Evolutionary conservation across 1,140 invertebrate genomes (phyloP).

Genomic region (Heliconius melpomene): DNA sequence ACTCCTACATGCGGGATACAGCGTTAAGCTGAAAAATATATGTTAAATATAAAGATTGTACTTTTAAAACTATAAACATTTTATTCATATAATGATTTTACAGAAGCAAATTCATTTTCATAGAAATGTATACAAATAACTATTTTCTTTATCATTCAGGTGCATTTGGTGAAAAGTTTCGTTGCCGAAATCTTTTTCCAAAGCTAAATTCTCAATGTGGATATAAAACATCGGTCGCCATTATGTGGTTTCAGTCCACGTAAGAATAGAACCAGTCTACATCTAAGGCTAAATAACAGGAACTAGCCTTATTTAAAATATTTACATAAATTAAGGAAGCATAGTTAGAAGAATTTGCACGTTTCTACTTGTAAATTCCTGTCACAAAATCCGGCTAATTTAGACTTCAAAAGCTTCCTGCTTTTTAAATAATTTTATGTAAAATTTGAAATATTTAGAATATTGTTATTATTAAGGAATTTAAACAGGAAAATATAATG

Average conservation of each 20-base stretch:
- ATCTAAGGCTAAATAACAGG: background rate
- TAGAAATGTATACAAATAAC: background rate
- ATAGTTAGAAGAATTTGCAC: conserved; percentile 2
- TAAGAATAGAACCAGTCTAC: background rate
- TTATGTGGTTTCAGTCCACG: background rate
- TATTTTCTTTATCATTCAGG: background rate
- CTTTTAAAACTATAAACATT: too few species aligned
- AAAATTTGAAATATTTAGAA: background rate
- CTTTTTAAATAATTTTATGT: conserved; percentile 2
- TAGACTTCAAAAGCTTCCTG: background rate
- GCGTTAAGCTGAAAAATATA: too few species aligned
- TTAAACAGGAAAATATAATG: background rate
- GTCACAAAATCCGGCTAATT: background rate
- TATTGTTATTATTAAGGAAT: background rate
- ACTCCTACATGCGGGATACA: too few species aligned
- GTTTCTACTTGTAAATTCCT: conserved; percentile 2
- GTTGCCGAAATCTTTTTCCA: background rate
- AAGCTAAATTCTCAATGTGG: background rate
- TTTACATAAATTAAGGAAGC: background rate
- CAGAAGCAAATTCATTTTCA: too few species aligned
- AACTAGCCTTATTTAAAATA: background rate
- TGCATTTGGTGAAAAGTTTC: background rate
- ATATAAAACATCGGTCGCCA: background rate
- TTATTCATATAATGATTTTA: too few species aligned
- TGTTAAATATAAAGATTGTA: too few species aligned